Evolutionary conservation across 2,797 vertebrate species (phyloP).

Genomic region (Sphenodon punctatus): DNA sequence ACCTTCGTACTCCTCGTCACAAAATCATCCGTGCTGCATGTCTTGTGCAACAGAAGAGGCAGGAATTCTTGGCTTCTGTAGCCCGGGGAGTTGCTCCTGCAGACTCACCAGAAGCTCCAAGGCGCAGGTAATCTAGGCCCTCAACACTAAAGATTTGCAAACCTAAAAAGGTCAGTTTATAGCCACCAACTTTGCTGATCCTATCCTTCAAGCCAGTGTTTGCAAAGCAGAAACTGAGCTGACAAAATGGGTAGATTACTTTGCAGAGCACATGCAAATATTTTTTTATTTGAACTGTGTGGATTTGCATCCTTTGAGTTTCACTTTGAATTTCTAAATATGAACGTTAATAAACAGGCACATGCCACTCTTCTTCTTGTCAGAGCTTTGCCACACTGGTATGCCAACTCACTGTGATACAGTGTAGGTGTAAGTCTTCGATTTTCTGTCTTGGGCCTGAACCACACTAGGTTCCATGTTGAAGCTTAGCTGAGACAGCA

Average conservation of each 20-base stretch:
- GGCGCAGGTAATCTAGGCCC: conserved; percentile 86
- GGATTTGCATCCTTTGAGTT: not conserved
- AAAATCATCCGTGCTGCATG: conserved; percentile 97
- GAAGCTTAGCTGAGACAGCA: too few species aligned
- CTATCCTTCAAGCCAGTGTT: not conserved
- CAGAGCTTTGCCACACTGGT: too few species aligned
- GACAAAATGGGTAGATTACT: not conserved
- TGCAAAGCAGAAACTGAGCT: not conserved
- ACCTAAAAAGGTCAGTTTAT: not conserved
- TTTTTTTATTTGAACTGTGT: not conserved
- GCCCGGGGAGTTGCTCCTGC: conserved; percentile 96
- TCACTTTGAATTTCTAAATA: not conserved
- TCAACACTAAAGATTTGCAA: not conserved
- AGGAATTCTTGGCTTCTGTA: conserved; percentile 96
- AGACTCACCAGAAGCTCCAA: conserved; percentile 93
- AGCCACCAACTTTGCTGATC: not conserved
- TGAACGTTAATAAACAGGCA: not conserved
- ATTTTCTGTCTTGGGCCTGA: too few species aligned
- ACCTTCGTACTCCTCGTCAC: conserved; percentile 95
- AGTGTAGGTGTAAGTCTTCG: too few species aligned
- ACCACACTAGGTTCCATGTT: too few species aligned
- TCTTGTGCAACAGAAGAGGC: conserved; percentile 96
- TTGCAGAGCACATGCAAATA: not conserved
- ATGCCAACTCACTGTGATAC: too few species aligned
- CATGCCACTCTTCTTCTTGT: not conserved